Evolutionary conservation across 2,113 vertebrate genomes (phyloP).

Genomic region (Crotalus viridis): DNA sequence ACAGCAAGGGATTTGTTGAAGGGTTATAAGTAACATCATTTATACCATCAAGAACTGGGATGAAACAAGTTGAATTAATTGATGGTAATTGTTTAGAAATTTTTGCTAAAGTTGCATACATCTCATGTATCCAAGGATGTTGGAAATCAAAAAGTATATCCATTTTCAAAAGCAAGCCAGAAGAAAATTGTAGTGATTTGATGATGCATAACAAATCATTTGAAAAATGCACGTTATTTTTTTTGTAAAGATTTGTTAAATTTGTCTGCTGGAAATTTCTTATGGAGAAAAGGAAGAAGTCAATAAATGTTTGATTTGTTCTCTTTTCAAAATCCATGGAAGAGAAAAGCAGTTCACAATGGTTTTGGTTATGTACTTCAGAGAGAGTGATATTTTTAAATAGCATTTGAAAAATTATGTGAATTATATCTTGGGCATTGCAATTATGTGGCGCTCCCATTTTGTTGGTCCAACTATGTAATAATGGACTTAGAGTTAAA

Average conservation of each 20-base stretch:
- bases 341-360: slow-evolving; percentile 52
- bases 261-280: slow-evolving; percentile 40
- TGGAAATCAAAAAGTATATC: neutral
- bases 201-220: slow-evolving; percentile 24
- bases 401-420: slow-evolving; percentile 35
- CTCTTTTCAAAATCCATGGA: slow-evolving; percentile 5
- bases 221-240: slow-evolving; percentile 26
- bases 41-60: neutral
- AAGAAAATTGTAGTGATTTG: slow-evolving; percentile 46
- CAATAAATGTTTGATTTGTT: slow-evolving; percentile 30
- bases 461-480: neutral
- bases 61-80: slow-evolving; percentile 1
- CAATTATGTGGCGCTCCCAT: slow-evolving; percentile 34
- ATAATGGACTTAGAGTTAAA: slow-evolving; percentile 48
- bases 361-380: slow-evolving; percentile 10
- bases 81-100: neutral
- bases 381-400: slow-evolving; percentile 51
- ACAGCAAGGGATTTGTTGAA: neutral
- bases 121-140: slow-evolving; percentile 50
- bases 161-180: slow-evolving; percentile 49
- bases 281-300: slow-evolving; percentile 50
- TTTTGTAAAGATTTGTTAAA: slow-evolving; percentile 46
- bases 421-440: slow-evolving; percentile 29
- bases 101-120: neutral
- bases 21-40: neutral